Percentiles rank a stretch among this genome's conserved stretches.
These are phyloP conservation scores for Bombus superbus DNA, from an alignment of 1,140 invertebrate genomes.

Conservation along the genomic window DNA sequence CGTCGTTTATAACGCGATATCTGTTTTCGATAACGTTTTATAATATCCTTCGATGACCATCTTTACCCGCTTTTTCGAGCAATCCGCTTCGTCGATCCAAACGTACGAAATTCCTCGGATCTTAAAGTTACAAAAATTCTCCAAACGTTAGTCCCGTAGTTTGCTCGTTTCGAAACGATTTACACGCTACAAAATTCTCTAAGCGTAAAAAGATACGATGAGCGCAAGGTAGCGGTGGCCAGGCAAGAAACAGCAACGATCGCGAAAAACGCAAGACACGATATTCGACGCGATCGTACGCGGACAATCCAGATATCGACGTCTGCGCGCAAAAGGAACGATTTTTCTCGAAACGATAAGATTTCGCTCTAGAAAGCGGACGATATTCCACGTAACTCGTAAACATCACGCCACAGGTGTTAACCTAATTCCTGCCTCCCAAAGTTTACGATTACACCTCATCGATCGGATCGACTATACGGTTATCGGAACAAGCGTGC, in stretches of 20 bases:
- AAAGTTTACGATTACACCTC: not conserved
- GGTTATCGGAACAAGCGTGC: not conserved
- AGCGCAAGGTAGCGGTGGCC: too few relatives aligned
- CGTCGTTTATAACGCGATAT: too few relatives aligned
- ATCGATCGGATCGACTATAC: not conserved
- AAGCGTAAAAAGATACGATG: not conserved
- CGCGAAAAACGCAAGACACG: not conserved
- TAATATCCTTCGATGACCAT: too few relatives aligned
- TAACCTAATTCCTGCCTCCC: not conserved
- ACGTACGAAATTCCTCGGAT: too few relatives aligned
- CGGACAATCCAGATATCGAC: not conserved
- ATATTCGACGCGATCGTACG: not conserved
- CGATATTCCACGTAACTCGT: not conserved
- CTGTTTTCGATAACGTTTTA: too few relatives aligned
- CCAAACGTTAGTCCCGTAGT: not conserved
- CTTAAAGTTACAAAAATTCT: too few relatives aligned
- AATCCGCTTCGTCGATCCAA: too few relatives aligned
- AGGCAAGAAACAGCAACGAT: not conserved
- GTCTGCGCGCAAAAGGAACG: accelerated
- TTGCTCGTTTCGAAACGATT: not conserved
- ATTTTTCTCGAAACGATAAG: not conserved
- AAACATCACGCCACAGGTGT: not conserved
- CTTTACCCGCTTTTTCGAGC: too few relatives aligned
- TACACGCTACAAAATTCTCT: not conserved
- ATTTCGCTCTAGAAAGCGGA: not conserved